Evolutionary conservation across 2,113 vertebrate genomes (phyloP).

Genomic region (Callipepla squamata): DNA sequence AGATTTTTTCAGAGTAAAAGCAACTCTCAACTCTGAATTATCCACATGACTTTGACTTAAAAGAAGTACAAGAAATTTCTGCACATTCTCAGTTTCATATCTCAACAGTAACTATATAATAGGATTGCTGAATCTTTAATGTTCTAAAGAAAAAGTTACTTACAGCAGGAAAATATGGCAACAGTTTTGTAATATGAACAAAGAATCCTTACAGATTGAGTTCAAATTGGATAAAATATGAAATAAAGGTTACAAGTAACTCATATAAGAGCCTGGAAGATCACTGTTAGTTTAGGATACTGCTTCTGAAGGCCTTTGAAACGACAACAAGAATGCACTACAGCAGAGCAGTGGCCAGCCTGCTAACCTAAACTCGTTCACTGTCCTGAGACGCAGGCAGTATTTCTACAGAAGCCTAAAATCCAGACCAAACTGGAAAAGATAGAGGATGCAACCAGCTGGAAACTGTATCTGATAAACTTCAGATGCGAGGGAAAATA

Average conservation of each 20-base stretch:
- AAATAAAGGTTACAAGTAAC: neutral
- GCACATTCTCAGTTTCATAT: neutral
- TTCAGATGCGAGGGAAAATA: accelerated
- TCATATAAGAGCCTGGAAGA: neutral
- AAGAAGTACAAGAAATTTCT: neutral
- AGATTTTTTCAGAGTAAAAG: neutral
- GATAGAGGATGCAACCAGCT: neutral
- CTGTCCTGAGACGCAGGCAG: neutral
- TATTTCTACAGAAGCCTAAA: neutral
- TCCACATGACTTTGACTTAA: neutral
- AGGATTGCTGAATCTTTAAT: too few relatives aligned
- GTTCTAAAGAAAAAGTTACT: neutral
- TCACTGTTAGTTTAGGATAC: neutral
- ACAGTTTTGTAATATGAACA: neutral
- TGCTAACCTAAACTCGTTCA: neutral
- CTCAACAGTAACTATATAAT: neutral
- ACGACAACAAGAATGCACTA: neutral
- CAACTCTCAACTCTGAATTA: neutral
- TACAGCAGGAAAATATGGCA: neutral
- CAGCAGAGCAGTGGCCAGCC: neutral
- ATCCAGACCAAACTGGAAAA: neutral
- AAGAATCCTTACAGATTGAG: neutral
- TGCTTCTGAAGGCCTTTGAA: neutral
- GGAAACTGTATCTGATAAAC: neutral
- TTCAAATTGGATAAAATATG: neutral